A percentile compares a stretch with the other conserved stretches of the same genome.
Evolutionary conservation across 2,797 vertebrate genomes (phyloP).

Genomic region (Euphonia xanthogaster): DNA sequence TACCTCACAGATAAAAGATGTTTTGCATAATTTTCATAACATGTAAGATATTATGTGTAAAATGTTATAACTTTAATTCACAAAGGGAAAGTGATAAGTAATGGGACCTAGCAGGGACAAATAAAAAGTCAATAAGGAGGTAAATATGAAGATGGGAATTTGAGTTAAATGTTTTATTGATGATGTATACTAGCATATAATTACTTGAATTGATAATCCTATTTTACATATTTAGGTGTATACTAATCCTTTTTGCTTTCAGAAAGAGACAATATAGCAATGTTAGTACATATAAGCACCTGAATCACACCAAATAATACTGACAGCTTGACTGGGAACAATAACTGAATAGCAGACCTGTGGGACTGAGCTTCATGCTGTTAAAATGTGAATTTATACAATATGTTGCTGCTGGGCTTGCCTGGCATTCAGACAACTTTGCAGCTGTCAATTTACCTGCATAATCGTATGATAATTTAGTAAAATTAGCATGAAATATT

Average conservation of each 20-base stretch:
- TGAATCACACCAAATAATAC: neutral
- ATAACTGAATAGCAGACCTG: neutral
- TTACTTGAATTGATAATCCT: neutral
- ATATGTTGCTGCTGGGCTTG: conserved; percentile 15
- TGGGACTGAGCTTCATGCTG: neutral
- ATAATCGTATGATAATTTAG: conserved; percentile 40
- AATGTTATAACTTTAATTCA: neutral
- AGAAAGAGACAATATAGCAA: neutral
- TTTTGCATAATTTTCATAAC: neutral
- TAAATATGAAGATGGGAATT: neutral
- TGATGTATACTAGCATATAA: neutral
- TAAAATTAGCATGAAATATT: conserved; percentile 32
- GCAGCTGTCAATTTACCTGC: conserved; percentile 33
- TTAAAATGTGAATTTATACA: conserved; percentile 30
- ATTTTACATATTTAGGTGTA: neutral
- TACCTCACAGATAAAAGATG: neutral
- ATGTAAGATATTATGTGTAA: neutral
- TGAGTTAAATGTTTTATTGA: neutral
- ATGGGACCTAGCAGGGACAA: neutral
- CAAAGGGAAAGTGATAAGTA: neutral
- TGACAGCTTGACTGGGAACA: neutral
- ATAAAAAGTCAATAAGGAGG: neutral
- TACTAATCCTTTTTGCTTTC: neutral
- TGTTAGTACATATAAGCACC: neutral
- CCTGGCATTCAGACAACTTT: conserved; percentile 24